Evolutionary conservation across 2,113 vertebrate species (phyloP).

Genomic region (Narcine bancroftii): DNA sequence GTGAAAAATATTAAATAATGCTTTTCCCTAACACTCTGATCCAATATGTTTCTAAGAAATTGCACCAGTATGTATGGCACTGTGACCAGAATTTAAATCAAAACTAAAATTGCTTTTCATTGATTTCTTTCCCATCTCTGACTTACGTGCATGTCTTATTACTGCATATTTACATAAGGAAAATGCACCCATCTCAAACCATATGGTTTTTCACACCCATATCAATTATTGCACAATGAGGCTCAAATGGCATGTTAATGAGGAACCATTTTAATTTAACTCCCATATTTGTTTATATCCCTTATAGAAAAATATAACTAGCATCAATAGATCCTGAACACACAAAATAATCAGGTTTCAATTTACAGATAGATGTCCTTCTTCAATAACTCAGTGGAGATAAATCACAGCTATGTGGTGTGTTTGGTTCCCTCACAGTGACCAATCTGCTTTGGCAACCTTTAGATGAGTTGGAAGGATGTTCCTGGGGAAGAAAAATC

Average conservation of each 20-base stretch:
- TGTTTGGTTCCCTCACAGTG: not conserved
- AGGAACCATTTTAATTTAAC: constrained; percentile 55
- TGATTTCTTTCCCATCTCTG: constrained; percentile 55
- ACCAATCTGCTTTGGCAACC: constrained; percentile 34
- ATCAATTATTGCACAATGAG: constrained; percentile 87
- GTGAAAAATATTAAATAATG: constrained; percentile 69
- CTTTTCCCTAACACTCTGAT: constrained; percentile 62
- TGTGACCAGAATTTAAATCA: constrained; percentile 60
- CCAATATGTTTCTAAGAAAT: constrained; percentile 53
- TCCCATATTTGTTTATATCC: constrained; percentile 51
- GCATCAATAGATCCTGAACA: constrained; percentile 70
- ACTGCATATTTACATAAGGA: constrained; percentile 57
- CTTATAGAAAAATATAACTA: constrained; percentile 75
- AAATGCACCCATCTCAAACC: constrained; percentile 57
- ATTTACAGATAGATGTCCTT: constrained; percentile 42
- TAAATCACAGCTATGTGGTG: not conserved
- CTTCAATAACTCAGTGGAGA: constrained; percentile 19
- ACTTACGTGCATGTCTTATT: constrained; percentile 55
- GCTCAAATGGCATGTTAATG: constrained; percentile 72
- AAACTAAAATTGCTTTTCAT: constrained; percentile 46
- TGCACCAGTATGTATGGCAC: constrained; percentile 73
- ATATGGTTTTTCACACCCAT: constrained; percentile 50
- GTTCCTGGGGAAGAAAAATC: not conserved
- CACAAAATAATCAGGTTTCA: constrained; percentile 62
- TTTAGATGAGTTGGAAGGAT: constrained; percentile 12